Base-by-base conservation (phyloP, 2,113 vertebrate species). In the Ophiodon elongatus region DNA sequence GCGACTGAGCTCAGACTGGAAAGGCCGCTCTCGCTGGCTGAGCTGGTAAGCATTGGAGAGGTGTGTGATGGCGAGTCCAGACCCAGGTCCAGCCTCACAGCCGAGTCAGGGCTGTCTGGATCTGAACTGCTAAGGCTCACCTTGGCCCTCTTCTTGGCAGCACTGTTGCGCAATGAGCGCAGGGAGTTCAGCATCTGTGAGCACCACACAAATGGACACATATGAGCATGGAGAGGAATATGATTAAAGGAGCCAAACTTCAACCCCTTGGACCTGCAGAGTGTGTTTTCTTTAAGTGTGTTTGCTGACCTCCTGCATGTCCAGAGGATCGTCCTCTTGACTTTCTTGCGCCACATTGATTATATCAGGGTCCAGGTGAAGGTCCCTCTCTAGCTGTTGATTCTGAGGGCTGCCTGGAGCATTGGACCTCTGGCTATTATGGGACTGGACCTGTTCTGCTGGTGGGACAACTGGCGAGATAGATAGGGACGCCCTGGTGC, bases 81-180 rank as follows among this genome's bases (percentile, higher is more conserved):
- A 8, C 85, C 75, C 8, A 95, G 77, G 1, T 97, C 96, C 0
- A 95, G 88, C 70, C 91, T 97, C 47, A 96, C 57, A 0, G 95
- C 96, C 0, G 96, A 96, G 71, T 98, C 97, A 0, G 96, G 97
- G 63, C 97, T 98, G 79, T 97, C 97, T 4, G 95, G 94, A 1
- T 96, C 96, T 0, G 95, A 94, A 27, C 95, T 60, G 76, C 93
- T 94, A 59, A 95, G 87, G 79, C 93, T 96, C 4, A 96, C 94
- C 89, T 96, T 96, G 0, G 97, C 98, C 77, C 97, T 95, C 91
- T 98, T 99, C 93, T 97, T 99, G 43, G 97, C 98, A 0, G 97
- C 97, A 0, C 97, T 99, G 87, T 94, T 97, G 11, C 96, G 96
- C 62, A 99, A 89, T 6, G 96, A 96, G 0, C 97, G 89, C 14